phyloP scores from a whole-genome alignment of 2,797 vertebrate species.

The Melanotaenia parkinsoni region DNA sequence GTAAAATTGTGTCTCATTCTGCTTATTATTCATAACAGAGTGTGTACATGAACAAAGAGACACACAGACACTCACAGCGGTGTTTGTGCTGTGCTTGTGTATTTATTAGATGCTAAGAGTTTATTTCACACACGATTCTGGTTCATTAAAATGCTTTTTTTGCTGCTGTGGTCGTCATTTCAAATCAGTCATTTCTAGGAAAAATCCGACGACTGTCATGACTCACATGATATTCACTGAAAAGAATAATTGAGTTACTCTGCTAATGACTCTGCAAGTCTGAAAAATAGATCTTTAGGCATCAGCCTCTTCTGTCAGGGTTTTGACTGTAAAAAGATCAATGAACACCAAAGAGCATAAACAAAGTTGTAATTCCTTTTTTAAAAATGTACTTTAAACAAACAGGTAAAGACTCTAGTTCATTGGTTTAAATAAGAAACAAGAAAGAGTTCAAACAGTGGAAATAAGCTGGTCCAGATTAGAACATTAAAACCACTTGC shows the following conservation, averaged over 20 bases:
- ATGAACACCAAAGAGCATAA: neutral
- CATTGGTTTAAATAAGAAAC: neutral
- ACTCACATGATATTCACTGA: neutral
- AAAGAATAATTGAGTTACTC: slow-evolving; percentile 1
- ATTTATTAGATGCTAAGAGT: slow-evolving; percentile 17
- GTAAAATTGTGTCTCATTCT: slow-evolving; percentile 67
- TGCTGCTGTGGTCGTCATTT: slow-evolving; percentile 12
- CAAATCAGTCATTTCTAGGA: neutral
- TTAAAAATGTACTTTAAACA: neutral
- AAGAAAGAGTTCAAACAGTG: neutral
- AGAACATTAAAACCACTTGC: neutral
- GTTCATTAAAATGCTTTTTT: slow-evolving; percentile 12
- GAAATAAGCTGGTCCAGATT: neutral
- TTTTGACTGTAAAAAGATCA: neutral
- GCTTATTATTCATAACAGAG: slow-evolving; percentile 61
- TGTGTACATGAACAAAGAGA: slow-evolving; percentile 15
- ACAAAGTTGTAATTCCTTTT: neutral
- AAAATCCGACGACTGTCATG: neutral
- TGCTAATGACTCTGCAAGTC: slow-evolving; percentile 23
- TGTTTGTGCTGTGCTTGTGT: neutral
- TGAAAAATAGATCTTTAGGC: slow-evolving; percentile 6
- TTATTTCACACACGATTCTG: slow-evolving; percentile 5
- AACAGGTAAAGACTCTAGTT: neutral
- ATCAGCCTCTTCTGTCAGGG: neutral
- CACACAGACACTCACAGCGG: neutral